A percentile compares a stretch with the other conserved stretches of the same genome.
Conservation (phyloP, 2,888 invertebrate genomes). For the Eucera pruinosa region DNA sequence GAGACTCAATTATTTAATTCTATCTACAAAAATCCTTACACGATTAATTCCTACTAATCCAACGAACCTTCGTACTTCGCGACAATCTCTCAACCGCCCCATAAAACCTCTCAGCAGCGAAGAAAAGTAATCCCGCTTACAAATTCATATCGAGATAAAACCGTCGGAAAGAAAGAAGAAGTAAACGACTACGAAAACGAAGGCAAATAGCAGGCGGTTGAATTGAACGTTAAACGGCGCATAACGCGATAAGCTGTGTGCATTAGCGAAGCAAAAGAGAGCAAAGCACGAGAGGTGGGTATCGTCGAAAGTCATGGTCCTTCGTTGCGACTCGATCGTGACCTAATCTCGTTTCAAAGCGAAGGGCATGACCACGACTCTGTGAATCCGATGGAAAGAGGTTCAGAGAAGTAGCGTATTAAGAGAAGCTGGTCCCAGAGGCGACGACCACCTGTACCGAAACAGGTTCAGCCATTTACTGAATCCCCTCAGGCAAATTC, state of each 20-base stretch:
- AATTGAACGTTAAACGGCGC: conserved; percentile 11
- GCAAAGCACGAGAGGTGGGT: too few relatives aligned
- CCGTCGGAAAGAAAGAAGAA: background rate
- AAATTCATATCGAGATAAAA: background rate
- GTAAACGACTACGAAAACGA: too few relatives aligned
- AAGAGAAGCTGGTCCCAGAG: conserved; percentile 58
- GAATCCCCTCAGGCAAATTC: conserved; percentile 65
- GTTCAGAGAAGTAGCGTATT: conserved; percentile 46
- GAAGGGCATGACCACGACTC: conserved; percentile 56
- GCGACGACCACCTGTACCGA: conserved; percentile 70
- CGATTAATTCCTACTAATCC: too few relatives aligned
- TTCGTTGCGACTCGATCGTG: conserved; percentile 40
- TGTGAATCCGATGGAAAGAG: conserved; percentile 16
- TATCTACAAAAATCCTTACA: too few relatives aligned
- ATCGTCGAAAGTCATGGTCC: conserved; percentile 15
- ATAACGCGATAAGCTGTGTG: conserved; percentile 9
- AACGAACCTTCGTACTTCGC: too few relatives aligned
- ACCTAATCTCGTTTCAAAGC: conserved; percentile 60
- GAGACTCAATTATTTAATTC: too few relatives aligned
- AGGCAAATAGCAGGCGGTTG: background rate
- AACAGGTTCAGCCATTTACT: conserved; percentile 68
- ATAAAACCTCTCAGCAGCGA: background rate
- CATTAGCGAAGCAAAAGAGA: background rate
- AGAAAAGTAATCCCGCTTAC: background rate
- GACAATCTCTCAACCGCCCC: too few relatives aligned